phyloP scores from a whole-genome alignment of 2,113 vertebrate genomes.

The Choloepus hoffmanni region DNA sequence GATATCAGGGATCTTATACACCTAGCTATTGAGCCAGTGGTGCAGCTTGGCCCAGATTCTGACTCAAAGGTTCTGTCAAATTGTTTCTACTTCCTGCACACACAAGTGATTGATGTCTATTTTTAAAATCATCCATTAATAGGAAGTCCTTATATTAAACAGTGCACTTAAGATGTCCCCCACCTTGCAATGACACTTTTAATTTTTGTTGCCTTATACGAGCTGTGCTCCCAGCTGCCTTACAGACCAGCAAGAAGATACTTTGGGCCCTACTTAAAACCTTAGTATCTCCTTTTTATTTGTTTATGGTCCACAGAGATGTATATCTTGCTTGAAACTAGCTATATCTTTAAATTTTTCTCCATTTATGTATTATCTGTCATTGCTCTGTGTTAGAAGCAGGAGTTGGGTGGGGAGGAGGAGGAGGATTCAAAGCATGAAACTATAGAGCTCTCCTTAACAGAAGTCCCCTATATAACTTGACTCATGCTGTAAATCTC shows the following conservation, averaged over 20 bases:
- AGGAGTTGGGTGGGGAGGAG: background rate
- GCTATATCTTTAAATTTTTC: background rate
- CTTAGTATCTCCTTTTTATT: background rate
- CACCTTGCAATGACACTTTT: background rate
- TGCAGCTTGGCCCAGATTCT: background rate
- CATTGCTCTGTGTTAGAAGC: background rate
- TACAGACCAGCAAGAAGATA: background rate
- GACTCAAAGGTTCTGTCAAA: background rate
- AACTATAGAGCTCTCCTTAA: background rate
- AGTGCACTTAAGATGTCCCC: rapidly evolving
- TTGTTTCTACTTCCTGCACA: background rate
- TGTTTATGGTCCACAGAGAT: background rate
- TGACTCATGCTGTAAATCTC: no score
- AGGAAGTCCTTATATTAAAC: background rate
- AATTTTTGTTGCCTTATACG: background rate
- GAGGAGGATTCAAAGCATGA: no score
- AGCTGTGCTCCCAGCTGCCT: background rate
- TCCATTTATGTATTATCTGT: background rate
- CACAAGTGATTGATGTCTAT: background rate
- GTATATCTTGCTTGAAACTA: background rate
- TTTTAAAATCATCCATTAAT: background rate
- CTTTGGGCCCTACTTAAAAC: background rate
- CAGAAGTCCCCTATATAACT: no score
- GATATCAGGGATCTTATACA: background rate
- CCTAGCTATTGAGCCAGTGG: background rate